These are phyloP conservation scores for Tenebrosternarchus preto DNA, from an alignment of 2,113 vertebrate species.

Conservation along the genomic window DNA sequence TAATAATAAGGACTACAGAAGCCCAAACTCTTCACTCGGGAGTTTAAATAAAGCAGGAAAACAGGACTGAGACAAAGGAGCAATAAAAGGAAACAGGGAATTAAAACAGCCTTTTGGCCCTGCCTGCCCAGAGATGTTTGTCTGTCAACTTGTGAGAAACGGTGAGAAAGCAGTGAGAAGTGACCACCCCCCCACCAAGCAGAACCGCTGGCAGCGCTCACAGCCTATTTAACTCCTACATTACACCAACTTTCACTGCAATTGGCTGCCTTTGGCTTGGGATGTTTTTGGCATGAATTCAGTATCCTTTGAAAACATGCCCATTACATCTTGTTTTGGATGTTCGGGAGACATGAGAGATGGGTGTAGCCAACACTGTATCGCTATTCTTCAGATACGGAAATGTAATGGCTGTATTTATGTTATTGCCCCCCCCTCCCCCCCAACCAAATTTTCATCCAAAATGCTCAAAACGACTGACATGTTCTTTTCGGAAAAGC, in stretches of 20 bases:
- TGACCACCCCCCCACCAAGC: not conserved
- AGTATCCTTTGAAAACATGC: slow-evolving; percentile 13
- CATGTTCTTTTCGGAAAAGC: no score
- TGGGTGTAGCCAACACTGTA: not conserved
- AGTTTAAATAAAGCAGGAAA: not conserved
- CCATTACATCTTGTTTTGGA: not conserved
- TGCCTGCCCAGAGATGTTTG: not conserved
- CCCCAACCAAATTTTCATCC: no score
- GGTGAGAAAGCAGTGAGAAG: not conserved
- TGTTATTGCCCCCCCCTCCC: no score
- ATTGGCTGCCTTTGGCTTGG: not conserved
- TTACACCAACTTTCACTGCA: not conserved
- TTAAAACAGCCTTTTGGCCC: not conserved
- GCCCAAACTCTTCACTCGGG: not conserved
- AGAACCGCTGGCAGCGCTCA: not conserved
- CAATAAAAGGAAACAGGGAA: not conserved
- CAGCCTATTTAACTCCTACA: not conserved
- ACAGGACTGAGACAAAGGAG: not conserved
- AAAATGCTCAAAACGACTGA: no score
- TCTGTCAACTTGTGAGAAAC: not conserved
- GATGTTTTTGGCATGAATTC: slow-evolving; percentile 5
- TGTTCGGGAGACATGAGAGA: not conserved
- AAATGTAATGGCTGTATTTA: not conserved
- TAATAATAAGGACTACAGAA: not conserved
- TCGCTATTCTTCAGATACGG: no score